A percentile compares a stretch with the other conserved stretches of the same genome.
These are phyloP conservation scores for Poeciliopsis paucimaculata DNA, from an alignment of 2,797 vertebrate species.

Conservation along the genomic window DNA sequence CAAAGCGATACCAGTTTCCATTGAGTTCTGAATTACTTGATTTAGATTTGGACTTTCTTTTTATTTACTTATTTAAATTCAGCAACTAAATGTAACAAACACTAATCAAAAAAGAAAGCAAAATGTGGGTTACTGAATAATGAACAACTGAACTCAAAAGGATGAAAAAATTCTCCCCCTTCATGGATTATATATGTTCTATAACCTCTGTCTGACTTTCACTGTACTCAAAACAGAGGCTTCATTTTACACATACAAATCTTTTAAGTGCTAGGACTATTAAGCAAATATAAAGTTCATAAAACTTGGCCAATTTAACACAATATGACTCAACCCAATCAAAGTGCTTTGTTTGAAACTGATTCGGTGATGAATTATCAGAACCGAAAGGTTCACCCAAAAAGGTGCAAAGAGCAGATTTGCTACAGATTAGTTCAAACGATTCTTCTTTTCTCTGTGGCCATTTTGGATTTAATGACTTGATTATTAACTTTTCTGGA, in stretches of 20 bases:
- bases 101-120: background rate
- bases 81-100: background rate
- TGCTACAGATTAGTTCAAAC: background rate
- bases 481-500: constrained; percentile 7
- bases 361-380: background rate
- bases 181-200: background rate
- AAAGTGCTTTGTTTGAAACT: background rate
- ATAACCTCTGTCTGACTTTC: background rate
- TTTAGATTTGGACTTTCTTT: background rate
- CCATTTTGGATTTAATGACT: background rate
- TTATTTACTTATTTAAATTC: constrained; percentile 2
- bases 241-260: background rate
- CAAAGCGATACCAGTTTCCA: background rate
- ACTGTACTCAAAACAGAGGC: background rate
- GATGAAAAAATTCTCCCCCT: background rate
- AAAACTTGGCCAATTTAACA: background rate
- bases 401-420: constrained; percentile 6
- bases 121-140: background rate
- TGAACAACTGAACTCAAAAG: background rate
- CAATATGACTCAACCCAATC: background rate
- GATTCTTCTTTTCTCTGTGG: background rate
- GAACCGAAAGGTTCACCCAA: background rate
- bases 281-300: background rate
- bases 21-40: background rate
- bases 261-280: background rate